Evolutionary conservation across 1,140 invertebrate genomes (phyloP).

Genomic region (Danaus plexippus): DNA sequence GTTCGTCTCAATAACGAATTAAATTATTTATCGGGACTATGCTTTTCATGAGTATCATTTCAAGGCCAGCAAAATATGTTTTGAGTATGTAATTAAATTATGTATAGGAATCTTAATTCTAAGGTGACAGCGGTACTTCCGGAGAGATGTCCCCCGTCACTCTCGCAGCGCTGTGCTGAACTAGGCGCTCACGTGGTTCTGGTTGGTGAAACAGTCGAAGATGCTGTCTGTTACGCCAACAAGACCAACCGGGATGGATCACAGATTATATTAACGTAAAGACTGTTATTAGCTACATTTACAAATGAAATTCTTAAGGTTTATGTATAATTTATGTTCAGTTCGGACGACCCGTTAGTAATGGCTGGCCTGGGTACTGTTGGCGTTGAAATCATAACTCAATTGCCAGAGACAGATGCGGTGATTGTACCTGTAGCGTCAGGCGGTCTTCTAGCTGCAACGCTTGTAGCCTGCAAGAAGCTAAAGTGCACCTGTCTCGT

Average conservation of each 20-base stretch:
- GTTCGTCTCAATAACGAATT: no score
- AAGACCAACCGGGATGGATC: slow-evolving; percentile 36
- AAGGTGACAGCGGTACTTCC: slow-evolving; percentile 50
- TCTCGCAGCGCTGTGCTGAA: slow-evolving; percentile 51
- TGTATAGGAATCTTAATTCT: no score
- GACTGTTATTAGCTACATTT: slow-evolving; percentile 4
- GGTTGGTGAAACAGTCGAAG: slow-evolving; percentile 42
- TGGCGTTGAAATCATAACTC: slow-evolving; percentile 54
- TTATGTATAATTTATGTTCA: slow-evolving; percentile 14
- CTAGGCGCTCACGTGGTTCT: slow-evolving; percentile 51
- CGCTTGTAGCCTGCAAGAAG: slow-evolving; percentile 56
- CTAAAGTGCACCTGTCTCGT: slow-evolving; percentile 60
- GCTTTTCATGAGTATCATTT: no score
- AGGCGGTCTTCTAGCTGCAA: slow-evolving; percentile 42
- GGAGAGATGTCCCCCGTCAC: slow-evolving; percentile 35
- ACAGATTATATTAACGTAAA: slow-evolving; percentile 40
- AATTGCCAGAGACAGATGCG: slow-evolving; percentile 56
- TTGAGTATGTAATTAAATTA: no score
- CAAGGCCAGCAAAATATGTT: no score
- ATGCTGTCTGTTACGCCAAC: slow-evolving; percentile 38
- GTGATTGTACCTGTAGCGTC: slow-evolving; percentile 50
- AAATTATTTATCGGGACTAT: no score
- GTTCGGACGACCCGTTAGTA: slow-evolving; percentile 46
- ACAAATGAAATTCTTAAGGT: not conserved
- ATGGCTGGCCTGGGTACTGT: slow-evolving; percentile 56